Evolutionary conservation across 92 coral and sea anemone genomes (phyloP).

Genomic region (Galaxea fascicularis): DNA sequence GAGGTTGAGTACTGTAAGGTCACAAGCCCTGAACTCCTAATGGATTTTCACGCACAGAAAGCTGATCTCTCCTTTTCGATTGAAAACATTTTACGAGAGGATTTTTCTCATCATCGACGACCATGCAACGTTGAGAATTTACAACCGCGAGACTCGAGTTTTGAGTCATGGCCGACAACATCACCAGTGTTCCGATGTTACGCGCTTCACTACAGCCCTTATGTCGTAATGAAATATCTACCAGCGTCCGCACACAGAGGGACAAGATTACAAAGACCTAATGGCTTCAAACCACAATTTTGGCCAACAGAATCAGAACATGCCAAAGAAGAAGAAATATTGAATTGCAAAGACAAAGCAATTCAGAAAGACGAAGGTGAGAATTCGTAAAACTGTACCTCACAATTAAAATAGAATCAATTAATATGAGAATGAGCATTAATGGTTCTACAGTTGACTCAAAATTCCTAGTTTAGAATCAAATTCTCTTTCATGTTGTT

Average conservation of each 20-base stretch:
- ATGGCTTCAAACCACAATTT: not conserved
- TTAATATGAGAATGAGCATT: not conserved
- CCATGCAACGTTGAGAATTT: not conserved
- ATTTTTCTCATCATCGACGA: conserved; percentile 49
- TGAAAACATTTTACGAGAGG: conserved; percentile 68
- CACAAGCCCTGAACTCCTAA: conserved; percentile 14
- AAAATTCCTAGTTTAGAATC: not conserved
- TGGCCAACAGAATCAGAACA: not conserved
- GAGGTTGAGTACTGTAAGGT: conserved; percentile 24
- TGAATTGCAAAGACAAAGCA: not conserved
- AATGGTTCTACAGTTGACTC: not conserved
- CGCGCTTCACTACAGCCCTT: conserved; percentile 16
- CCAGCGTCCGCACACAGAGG: conserved; percentile 4
- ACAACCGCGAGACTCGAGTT: not conserved
- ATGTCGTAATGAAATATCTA: conserved; percentile 10
- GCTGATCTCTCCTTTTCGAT: conserved; percentile 61
- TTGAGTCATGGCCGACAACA: conserved; percentile 4
- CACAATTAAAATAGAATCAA: not conserved
- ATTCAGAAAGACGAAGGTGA: conserved; percentile 8
- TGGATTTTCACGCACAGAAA: conserved; percentile 38
- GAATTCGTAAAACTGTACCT: not conserved
- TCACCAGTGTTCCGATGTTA: conserved; percentile 6
- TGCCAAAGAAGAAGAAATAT: not conserved
- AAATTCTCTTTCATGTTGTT: not conserved
- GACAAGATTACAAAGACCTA: not conserved